Evolutionary conservation across 2,113 vertebrate genomes (phyloP).

Genomic region (Xiphophorus couchianus): DNA sequence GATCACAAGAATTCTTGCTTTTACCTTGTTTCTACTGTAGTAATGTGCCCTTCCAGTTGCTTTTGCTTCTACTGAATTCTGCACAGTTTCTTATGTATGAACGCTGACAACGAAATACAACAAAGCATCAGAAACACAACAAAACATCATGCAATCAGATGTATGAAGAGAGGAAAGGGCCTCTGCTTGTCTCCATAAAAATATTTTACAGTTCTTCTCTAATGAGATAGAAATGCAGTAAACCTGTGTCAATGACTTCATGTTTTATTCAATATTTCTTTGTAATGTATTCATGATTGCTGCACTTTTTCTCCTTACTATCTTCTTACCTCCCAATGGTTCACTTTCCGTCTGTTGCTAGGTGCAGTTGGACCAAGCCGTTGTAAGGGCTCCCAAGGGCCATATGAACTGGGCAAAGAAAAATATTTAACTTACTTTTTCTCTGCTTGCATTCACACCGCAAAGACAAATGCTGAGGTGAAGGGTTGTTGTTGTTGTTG

Average conservation of each 20-base stretch:
- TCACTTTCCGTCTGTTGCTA: not conserved
- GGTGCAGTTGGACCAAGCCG: not conserved
- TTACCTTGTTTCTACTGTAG: not conserved
- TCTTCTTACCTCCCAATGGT: not conserved
- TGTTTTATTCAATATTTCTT: conserved; percentile 50
- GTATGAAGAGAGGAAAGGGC: not conserved
- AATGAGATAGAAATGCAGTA: conserved; percentile 29
- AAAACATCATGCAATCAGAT: not conserved
- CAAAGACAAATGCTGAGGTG: no score
- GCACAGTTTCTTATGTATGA: not conserved
- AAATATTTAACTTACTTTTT: not conserved
- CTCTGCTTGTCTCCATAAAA: conserved; percentile 34
- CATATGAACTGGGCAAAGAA: not conserved
- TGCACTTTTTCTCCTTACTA: conserved; percentile 13
- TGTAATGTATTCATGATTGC: conserved; percentile 43
- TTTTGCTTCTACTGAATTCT: not conserved
- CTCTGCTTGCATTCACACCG: no score
- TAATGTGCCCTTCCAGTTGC: not conserved
- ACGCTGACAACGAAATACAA: conserved; percentile 13
- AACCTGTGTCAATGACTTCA: conserved; percentile 34
- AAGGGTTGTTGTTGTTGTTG: no score
- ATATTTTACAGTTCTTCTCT: conserved; percentile 31
- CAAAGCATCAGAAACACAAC: conserved; percentile 4
- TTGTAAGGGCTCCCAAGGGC: not conserved
- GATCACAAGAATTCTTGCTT: not conserved